Base-by-base conservation (phyloP, 2,888 invertebrate genomes). In the Ashinkailepas kermadecensis region DNA sequence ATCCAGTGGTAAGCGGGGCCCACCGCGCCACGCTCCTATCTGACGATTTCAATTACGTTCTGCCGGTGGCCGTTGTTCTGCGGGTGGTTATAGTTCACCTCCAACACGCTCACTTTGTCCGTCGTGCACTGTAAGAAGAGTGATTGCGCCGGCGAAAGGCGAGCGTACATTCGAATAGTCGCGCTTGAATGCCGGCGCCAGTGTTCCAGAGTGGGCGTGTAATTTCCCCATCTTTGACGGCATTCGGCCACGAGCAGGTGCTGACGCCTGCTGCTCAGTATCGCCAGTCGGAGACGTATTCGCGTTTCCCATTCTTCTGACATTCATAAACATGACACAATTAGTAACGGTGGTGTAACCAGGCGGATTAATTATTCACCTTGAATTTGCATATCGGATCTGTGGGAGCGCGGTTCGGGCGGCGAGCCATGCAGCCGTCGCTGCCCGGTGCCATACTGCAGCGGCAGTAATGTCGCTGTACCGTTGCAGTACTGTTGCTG, bases 251-350 rank as follows among this genome's bases (percentile, higher is more conserved):
- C 21, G 11, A 15, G 7, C 10, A 18, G 74, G 54, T 21, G 54
- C 9, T n/a, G 9, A 54, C 56, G 54, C 15, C 13, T 59, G 15
- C 15, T 11, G 1, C 59, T 59, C 4, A 0, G 59, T 59, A 15
- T 59, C 59, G 59, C 59, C 65, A n/a, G 23, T 6, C 74, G 21
- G 74, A 74, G 8, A 74, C 23, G 39, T 39, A 74, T 54, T 18
- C 74, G 10, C 23, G 23, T 21, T 74, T 56, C 74, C 74, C 56
- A 23, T 56, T 56, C 74, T 74, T 74, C 56, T 74, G 74, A 74
- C 74, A 74, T 74, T 74, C 74, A 74, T 74, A 74, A 74, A 74
- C 74, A 74, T 56, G 74, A 74, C 54, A 56, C 74, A 74, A 74
- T 74, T 74, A 74, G 74, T 56, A 56, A 74, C 74, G 74, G 74